Percentiles rank a stretch among this genome's conserved stretches.
Evolutionary conservation across 1,140 invertebrate genomes (phyloP).

Genomic region (Drosophila biarmipes): DNA sequence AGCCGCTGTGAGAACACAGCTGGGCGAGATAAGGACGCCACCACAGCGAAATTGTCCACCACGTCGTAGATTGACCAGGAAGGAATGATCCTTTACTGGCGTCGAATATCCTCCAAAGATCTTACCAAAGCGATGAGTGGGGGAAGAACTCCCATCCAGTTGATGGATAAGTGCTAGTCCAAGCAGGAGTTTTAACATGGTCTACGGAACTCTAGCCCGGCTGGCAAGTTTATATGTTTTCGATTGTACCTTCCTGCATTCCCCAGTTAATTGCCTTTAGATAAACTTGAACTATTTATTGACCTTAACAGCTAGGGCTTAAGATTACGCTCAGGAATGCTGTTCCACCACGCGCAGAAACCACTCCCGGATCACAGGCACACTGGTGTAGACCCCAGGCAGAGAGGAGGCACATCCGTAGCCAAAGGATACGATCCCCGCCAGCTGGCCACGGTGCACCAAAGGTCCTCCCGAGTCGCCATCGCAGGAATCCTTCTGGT

Average conservation of each 20-base stretch:
- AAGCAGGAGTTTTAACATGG: conserved; percentile 18
- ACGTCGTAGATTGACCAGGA: conserved; percentile 59
- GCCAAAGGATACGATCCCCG: conserved; percentile 62
- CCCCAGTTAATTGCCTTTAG: conserved; percentile 53
- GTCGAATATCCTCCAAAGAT: conserved; percentile 41
- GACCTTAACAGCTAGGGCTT: conserved; percentile 3
- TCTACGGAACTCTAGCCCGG: not conserved
- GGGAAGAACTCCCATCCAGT: not conserved
- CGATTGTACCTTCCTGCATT: conserved; percentile 27
- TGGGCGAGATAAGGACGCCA: conserved; percentile 60
- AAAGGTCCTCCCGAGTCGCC: conserved; percentile 66
- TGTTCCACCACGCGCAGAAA: conserved; percentile 22
- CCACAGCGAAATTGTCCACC: conserved; percentile 45
- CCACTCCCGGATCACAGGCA: conserved; percentile 53
- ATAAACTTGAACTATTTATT: conserved; percentile 57
- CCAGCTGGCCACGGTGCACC: conserved; percentile 51
- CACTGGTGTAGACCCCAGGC: conserved; percentile 66
- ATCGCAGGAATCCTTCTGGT: conserved; percentile 59
- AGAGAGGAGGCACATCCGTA: conserved; percentile 47
- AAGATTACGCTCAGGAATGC: conserved; percentile 28
- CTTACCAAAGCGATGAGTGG: conserved; percentile 10
- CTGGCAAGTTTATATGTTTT: conserved; percentile 5
- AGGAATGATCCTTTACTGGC: conserved; percentile 35
- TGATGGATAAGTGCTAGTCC: not conserved
- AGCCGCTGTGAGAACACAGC: conserved; percentile 73